These are phyloP conservation scores for Drosophila kanekoi DNA, from an alignment of 2,888 invertebrate species.

Conservation along the genomic window DNA sequence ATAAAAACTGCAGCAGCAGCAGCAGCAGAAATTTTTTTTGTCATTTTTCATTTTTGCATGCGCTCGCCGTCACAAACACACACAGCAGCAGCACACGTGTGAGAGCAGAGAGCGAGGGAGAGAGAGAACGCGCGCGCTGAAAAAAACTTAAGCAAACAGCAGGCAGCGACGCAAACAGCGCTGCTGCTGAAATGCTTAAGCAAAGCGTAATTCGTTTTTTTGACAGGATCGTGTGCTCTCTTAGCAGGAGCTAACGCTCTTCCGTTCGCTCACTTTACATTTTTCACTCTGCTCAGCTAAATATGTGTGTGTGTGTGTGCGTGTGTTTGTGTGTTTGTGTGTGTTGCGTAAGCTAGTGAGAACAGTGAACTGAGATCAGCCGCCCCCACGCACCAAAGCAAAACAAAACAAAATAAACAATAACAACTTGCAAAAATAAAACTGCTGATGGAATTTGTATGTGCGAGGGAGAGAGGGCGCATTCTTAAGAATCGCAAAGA, in stretches of 20 bases:
- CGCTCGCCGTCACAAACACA: conserved; percentile 3
- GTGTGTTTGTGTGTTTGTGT: conserved; percentile 5
- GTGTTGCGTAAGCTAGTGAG: conserved; percentile 44
- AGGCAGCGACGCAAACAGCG: conserved; percentile 22
- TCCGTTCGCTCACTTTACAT: not conserved
- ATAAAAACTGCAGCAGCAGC: conserved; percentile 58
- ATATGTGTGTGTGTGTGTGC: not conserved
- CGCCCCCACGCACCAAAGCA: conserved; percentile 57
- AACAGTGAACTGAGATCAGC: conserved; percentile 39
- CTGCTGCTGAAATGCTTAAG: conserved; percentile 28
- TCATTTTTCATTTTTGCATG: conserved; percentile 20
- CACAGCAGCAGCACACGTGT: conserved; percentile 8
- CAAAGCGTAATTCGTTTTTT: conserved; percentile 32
- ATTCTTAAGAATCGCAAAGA: conserved; percentile 29
- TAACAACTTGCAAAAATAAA: conserved; percentile 15
- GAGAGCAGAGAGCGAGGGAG: conserved; percentile 11
- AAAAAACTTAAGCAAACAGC: conserved; percentile 15
- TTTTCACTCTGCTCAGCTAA: not conserved
- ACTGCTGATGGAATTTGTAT: conserved; percentile 45
- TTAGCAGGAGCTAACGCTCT: not conserved
- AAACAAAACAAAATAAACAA: conserved; percentile 59
- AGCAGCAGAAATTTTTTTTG: conserved; percentile 24
- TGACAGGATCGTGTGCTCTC: conserved; percentile 37
- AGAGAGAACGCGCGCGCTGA: conserved; percentile 1
- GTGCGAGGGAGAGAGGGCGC: not conserved